phyloP scores from a whole-genome alignment of 2,888 invertebrate species.

The Pandemis heparana region DNA sequence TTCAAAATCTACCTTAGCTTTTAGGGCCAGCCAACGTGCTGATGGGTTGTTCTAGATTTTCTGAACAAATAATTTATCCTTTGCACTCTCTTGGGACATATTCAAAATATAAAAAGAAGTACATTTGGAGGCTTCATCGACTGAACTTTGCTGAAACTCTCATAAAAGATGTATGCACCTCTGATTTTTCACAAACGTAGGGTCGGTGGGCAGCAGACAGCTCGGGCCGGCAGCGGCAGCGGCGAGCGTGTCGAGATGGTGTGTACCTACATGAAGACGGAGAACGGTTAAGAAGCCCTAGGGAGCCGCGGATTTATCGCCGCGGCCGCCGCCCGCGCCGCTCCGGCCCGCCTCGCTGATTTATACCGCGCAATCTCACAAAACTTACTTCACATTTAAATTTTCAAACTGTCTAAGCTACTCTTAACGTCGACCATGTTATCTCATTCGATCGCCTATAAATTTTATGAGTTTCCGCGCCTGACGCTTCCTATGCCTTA shows the following conservation, averaged over 20 bases:
- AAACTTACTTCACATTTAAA: slow-evolving; percentile 87
- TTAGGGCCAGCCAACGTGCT: too few relatives aligned
- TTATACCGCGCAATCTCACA: slow-evolving; percentile 85
- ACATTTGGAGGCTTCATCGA: neutral
- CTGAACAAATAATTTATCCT: neutral
- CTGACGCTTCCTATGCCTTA: slow-evolving; percentile 67
- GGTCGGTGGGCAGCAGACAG: slow-evolving; percentile 26
- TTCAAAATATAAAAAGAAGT: neutral
- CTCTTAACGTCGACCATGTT: slow-evolving; percentile 85
- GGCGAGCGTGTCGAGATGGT: slow-evolving; percentile 45
- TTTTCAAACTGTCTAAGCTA: slow-evolving; percentile 86
- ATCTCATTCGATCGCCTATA: slow-evolving; percentile 86
- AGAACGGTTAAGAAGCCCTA: slow-evolving; percentile 78
- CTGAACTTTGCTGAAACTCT: neutral
- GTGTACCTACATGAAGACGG: slow-evolving; percentile 67
- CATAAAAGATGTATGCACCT: slow-evolving; percentile 3
- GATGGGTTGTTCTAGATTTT: neutral
- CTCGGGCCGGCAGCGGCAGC: slow-evolving; percentile 26
- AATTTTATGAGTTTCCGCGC: slow-evolving; percentile 84
- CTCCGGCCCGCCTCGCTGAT: slow-evolving; percentile 71
- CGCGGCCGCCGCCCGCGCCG: slow-evolving; percentile 63
- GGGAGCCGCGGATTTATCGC: slow-evolving; percentile 83
- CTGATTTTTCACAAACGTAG: slow-evolving; percentile 14
- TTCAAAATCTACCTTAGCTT: too few relatives aligned
- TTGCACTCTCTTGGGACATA: too few relatives aligned